Conservation (phyloP, 2,113 vertebrate genomes). For the Onychostruthus taczanowskii region DNA sequence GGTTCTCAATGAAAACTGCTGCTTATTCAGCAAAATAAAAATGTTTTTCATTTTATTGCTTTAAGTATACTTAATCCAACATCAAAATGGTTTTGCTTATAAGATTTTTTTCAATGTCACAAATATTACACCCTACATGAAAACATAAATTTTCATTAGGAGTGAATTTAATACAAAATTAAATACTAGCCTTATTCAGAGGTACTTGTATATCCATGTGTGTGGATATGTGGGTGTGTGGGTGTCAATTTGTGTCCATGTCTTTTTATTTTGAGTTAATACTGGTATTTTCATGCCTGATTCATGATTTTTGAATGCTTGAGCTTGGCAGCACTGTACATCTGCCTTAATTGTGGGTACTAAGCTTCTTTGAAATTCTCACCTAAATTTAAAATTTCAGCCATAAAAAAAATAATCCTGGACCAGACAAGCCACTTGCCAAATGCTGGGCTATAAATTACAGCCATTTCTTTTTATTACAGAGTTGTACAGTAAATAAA, state of each 20-base stretch:
- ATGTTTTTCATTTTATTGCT: not conserved
- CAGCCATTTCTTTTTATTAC: slow-evolving; percentile 45
- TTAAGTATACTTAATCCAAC: not conserved
- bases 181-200: not conserved
- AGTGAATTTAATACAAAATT: not conserved
- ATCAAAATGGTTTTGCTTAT: not conserved
- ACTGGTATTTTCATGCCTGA: not conserved
- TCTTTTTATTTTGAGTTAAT: not conserved
- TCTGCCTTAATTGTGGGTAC: not conserved
- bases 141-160: not conserved
- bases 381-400: slow-evolving; percentile 38
- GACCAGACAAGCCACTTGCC: slow-evolving; percentile 12
- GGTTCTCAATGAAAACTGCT: not conserved
- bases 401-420: not conserved
- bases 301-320: not conserved
- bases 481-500: not conserved
- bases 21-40: not conserved
- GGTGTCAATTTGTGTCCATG: not conserved
- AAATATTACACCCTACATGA: not conserved
- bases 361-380: slow-evolving; percentile 36
- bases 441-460: slow-evolving; percentile 42
- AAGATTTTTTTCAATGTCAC: not conserved
- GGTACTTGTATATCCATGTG: not conserved
- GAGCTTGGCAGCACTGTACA: not conserved
- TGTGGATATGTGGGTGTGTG: not conserved